phyloP scores from a whole-genome alignment of 2,888 invertebrate genomes.

The Hirtodrosophila confusa region DNA sequence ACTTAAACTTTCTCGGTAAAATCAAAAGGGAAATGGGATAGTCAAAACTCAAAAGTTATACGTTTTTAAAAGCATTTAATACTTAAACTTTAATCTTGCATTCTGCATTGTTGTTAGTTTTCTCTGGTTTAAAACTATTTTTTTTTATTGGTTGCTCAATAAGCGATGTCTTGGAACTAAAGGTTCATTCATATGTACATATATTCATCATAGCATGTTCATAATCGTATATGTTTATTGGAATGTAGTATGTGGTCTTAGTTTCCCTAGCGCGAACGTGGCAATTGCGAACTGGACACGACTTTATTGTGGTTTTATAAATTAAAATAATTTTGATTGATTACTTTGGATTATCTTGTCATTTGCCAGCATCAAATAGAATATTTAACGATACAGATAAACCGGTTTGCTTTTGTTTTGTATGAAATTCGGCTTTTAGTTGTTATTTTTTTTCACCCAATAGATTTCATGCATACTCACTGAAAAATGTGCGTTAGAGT shows the following conservation, averaged over 20 bases:
- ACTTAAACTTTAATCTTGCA: too few relatives aligned
- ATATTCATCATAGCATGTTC: slow-evolving; percentile 3
- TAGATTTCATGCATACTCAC: slow-evolving; percentile 64
- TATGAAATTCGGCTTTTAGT: slow-evolving; percentile 48
- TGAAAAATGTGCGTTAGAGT: slow-evolving; percentile 62
- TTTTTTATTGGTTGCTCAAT: not conserved
- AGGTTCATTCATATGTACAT: not conserved
- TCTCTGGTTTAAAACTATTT: too few relatives aligned
- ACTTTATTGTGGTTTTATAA: slow-evolving; percentile 81
- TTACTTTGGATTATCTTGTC: slow-evolving; percentile 83
- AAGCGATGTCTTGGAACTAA: not conserved
- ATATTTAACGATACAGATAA: slow-evolving; percentile 80
- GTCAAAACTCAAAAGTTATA: too few relatives aligned
- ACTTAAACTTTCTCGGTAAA: too few relatives aligned
- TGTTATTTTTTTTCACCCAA: slow-evolving; percentile 30
- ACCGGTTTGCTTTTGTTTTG: slow-evolving; percentile 77
- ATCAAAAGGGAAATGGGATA: too few relatives aligned
- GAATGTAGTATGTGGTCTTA: slow-evolving; percentile 19
- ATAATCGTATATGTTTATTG: too few relatives aligned
- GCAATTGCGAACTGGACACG: slow-evolving; percentile 71
- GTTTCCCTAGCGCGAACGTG: slow-evolving; percentile 55
- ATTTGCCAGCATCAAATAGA: slow-evolving; percentile 83
- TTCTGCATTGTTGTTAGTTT: too few relatives aligned
- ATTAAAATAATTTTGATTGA: slow-evolving; percentile 83
- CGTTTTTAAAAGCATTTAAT: too few relatives aligned